Percentiles rank a stretch among this genome's conserved stretches.
phyloP scores from a whole-genome alignment of 2,888 invertebrate genomes.

The Drosophila barbarae region DNA sequence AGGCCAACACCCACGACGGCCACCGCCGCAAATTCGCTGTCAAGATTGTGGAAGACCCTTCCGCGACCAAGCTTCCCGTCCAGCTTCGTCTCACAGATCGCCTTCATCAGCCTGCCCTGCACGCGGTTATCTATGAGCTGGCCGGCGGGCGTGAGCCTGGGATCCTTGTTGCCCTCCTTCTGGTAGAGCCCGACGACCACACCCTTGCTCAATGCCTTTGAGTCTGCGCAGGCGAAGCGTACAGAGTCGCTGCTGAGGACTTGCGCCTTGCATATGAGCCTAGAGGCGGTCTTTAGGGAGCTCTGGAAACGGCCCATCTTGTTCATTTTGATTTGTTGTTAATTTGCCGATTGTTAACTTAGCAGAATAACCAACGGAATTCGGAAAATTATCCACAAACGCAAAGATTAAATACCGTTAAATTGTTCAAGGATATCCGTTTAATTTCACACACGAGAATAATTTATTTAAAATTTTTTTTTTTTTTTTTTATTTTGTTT shows the following conservation, averaged over 20 bases:
- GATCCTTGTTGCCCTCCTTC: slow-evolving; percentile 78
- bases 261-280: slow-evolving; percentile 11
- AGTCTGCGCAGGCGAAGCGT: slow-evolving; percentile 35
- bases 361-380: neutral
- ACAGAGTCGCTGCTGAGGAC: neutral
- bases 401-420: slow-evolving; percentile 3
- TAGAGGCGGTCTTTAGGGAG: neutral
- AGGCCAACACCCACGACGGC: slow-evolving; percentile 86
- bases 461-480: neutral
- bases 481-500: neutral
- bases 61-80: slow-evolving; percentile 73
- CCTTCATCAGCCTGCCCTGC: slow-evolving; percentile 80
- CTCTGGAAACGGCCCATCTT: slow-evolving; percentile 15
- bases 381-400: neutral
- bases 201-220: slow-evolving; percentile 32
- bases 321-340: slow-evolving; percentile 7
- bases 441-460: neutral
- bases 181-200: slow-evolving; percentile 81
- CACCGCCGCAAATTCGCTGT: slow-evolving; percentile 82
- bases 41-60: slow-evolving; percentile 82
- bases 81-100: slow-evolving; percentile 79
- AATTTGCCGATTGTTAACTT: neutral
- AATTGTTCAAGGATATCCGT: neutral
- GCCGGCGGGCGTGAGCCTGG: slow-evolving; percentile 80
- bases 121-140: slow-evolving; percentile 80